Conservation (phyloP, 2,888 invertebrate species). For the Brenthis daphne region DNA sequence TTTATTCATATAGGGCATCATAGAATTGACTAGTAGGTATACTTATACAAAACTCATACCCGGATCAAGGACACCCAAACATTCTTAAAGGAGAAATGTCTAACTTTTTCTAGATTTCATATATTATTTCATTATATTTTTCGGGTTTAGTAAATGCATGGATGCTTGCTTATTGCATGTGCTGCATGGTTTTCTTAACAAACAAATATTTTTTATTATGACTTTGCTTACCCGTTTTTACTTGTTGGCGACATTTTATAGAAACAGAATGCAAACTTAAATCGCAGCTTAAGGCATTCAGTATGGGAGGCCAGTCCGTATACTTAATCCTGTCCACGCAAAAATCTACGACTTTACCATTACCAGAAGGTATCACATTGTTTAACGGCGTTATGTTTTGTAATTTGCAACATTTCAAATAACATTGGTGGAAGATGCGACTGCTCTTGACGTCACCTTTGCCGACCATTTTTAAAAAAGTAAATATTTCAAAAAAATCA, state of each 20-base stretch:
- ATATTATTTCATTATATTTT: too few species aligned
- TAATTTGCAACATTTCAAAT: slow-evolving; percentile 76
- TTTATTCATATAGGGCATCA: too few species aligned
- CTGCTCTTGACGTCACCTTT: slow-evolving; percentile 71
- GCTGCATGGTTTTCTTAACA: too few species aligned
- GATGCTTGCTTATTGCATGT: too few species aligned
- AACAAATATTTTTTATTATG: neutral
- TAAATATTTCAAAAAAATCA: slow-evolving; percentile 55
- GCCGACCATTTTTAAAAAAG: slow-evolving; percentile 67
- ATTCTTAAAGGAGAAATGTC: too few species aligned
- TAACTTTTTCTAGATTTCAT: too few species aligned
- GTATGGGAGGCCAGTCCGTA: slow-evolving; percentile 88
- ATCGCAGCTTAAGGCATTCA: slow-evolving; percentile 87
- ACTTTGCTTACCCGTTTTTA: slow-evolving; percentile 64
- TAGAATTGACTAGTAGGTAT: too few species aligned
- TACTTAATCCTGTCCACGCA: slow-evolving; percentile 88
- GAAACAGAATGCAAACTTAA: slow-evolving; percentile 86
- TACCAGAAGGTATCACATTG: slow-evolving; percentile 67
- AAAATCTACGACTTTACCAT: slow-evolving; percentile 84
- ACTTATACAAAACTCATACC: neutral
- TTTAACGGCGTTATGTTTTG: slow-evolving; percentile 72
- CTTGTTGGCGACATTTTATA: slow-evolving; percentile 83
- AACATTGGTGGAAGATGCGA: slow-evolving; percentile 76
- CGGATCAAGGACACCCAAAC: neutral
- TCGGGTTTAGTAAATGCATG: too few species aligned